phyloP scores from a whole-genome alignment of 2,888 invertebrate genomes.

The Acanthosoma haemorrhoidale region DNA sequence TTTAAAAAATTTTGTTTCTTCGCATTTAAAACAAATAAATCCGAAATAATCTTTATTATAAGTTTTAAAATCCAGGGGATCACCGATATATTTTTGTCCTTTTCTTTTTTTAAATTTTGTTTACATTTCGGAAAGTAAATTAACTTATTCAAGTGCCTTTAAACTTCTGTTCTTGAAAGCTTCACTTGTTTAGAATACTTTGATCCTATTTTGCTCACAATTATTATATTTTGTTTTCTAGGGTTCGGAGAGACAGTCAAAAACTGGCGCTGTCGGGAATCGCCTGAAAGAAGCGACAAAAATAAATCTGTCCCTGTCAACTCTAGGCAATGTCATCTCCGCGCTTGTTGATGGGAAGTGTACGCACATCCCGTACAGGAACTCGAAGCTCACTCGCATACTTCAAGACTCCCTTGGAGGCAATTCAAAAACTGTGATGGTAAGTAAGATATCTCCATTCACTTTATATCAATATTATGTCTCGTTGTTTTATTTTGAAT shows the following conservation, averaged over 20 bases:
- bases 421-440: conserved; percentile 93
- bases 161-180: neutral
- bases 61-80: too few relatives aligned
- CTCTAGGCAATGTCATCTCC: conserved; percentile 96
- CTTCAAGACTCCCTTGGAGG: conserved; percentile 96
- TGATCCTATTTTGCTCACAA: too few relatives aligned
- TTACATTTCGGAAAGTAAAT: too few relatives aligned
- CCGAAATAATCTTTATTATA: too few relatives aligned
- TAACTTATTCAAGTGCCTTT: too few relatives aligned
- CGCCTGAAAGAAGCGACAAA: conserved; percentile 94
- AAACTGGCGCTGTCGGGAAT: conserved; percentile 91
- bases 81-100: too few relatives aligned
- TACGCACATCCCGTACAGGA: conserved; percentile 95
- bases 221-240: conserved; percentile 46
- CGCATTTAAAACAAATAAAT: too few relatives aligned
- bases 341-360: conserved; percentile 96
- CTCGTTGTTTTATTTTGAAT: too few relatives aligned
- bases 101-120: neutral
- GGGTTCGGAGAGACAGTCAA: conserved; percentile 96
- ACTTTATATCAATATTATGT: too few relatives aligned
- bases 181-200: neutral
- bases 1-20: too few relatives aligned
- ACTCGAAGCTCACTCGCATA: conserved; percentile 90
- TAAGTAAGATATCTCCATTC: too few relatives aligned
- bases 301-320: conserved; percentile 95